Percentiles rank a stretch among this genome's conserved stretches.
phyloP scores from a whole-genome alignment of 2,888 invertebrate genomes.

The Cremastinae sp. region DNA sequence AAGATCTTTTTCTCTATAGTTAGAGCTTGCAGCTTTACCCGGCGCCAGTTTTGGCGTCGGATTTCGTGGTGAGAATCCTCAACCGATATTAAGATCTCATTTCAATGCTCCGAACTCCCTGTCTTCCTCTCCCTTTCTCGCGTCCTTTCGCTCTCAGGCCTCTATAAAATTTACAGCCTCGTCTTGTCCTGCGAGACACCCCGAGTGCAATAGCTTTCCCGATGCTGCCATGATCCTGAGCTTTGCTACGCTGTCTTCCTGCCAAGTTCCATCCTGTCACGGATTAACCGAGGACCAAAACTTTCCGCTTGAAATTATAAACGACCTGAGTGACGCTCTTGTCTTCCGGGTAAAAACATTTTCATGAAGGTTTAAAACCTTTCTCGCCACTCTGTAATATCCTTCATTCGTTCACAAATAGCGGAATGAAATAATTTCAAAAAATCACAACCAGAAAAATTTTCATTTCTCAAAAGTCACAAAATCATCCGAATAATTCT shows the following conservation, averaged over 20 bases:
- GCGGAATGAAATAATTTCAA: too few species aligned
- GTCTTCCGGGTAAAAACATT: too few species aligned
- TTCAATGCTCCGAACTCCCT: constrained; percentile 59
- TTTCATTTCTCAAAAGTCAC: too few species aligned
- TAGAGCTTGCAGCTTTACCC: constrained; percentile 34
- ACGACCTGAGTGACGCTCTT: background rate
- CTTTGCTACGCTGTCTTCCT: constrained; percentile 4
- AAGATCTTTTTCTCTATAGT: constrained; percentile 42
- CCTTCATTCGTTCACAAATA: background rate
- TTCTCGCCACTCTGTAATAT: too few species aligned
- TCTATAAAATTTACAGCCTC: constrained; percentile 45
- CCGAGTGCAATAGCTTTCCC: constrained; percentile 19
- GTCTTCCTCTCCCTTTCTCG: constrained; percentile 6
- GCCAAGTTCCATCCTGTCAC: constrained; percentile 17
- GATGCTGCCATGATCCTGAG: constrained; percentile 23
- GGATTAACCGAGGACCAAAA: background rate
- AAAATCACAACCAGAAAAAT: too few species aligned
- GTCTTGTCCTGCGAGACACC: constrained; percentile 7
- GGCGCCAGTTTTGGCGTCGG: constrained; percentile 48
- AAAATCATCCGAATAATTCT: too few species aligned
- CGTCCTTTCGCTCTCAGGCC: constrained; percentile 15
- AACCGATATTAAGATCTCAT: constrained; percentile 56
- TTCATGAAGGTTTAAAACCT: background rate
- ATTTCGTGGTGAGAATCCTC: constrained; percentile 62
- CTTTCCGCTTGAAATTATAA: background rate